These are phyloP conservation scores for Porites divaricata DNA, from an alignment of 92 coral and sea anemone genomes.

Conservation along the genomic window DNA sequence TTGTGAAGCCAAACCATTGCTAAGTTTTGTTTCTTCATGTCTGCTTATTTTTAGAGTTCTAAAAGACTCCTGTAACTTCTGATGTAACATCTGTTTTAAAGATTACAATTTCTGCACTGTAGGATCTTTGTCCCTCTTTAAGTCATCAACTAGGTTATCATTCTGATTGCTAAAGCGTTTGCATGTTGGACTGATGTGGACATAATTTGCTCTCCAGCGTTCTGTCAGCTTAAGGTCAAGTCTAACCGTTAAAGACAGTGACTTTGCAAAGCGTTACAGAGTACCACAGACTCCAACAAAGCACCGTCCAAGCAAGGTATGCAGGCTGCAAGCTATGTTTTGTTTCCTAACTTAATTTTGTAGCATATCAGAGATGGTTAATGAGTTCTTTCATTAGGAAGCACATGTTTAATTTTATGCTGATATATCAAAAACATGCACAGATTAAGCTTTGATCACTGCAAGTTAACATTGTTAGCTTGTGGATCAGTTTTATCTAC, in stretches of 20 bases:
- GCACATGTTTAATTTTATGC: slow-evolving; percentile 28
- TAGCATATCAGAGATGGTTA: neutral
- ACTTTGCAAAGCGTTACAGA: slow-evolving; percentile 81
- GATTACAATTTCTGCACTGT: neutral
- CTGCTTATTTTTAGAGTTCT: neutral
- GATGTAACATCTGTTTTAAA: neutral
- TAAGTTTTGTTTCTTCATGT: neutral
- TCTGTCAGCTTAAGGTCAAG: slow-evolving; percentile 73
- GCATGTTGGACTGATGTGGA: slow-evolving; percentile 5
- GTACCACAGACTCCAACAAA: slow-evolving; percentile 85
- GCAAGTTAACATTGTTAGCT: too few relatives aligned
- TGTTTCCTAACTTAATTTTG: too few relatives aligned
- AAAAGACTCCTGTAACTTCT: neutral
- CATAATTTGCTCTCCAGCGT: slow-evolving; percentile 48
- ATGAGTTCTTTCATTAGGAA: neutral
- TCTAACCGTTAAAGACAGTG: slow-evolving; percentile 65
- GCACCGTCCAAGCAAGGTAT: slow-evolving; percentile 86
- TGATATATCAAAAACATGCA: neutral
- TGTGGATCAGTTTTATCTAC: too few relatives aligned
- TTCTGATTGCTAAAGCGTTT: neutral
- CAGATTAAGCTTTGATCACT: neutral
- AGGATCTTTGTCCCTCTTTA: slow-evolving; percentile 31
- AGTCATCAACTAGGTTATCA: slow-evolving; percentile 30
- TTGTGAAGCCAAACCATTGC: neutral
- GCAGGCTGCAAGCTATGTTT: too few relatives aligned